These are phyloP conservation scores for Linnaemya vulpina DNA, from an alignment of 2,888 invertebrate species.

Conservation along the genomic window DNA sequence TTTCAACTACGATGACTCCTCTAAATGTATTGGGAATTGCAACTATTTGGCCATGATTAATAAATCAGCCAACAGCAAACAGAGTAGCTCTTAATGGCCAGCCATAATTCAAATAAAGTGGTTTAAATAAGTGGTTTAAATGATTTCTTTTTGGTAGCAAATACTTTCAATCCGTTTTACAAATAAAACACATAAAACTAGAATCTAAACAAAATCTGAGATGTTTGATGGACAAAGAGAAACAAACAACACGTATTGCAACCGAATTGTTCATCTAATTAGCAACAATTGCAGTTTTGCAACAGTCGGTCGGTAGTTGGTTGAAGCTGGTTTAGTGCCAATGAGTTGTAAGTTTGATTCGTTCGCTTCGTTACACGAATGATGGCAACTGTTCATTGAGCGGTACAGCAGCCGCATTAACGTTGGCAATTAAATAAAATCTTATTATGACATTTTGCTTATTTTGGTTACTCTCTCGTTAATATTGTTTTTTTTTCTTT, in stretches of 20 bases:
- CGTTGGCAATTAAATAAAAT: constrained; percentile 55
- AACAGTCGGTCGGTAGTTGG: background rate
- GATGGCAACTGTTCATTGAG: constrained; percentile 15
- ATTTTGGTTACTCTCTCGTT: constrained; percentile 10
- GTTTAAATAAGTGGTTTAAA: constrained; percentile 36
- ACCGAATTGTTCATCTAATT: constrained; percentile 40
- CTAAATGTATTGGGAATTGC: constrained; percentile 28
- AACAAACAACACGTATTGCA: background rate
- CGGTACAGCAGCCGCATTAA: background rate
- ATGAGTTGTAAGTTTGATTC: background rate
- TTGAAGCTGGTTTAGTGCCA: constrained; percentile 26
- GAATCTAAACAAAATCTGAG: constrained; percentile 12
- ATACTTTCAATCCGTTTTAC: background rate
- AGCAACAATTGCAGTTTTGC: constrained; percentile 25
- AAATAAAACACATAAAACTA: background rate
- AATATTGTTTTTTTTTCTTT: too few species aligned
- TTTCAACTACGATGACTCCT: constrained; percentile 20
- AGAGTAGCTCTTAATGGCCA: background rate
- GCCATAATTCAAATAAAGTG: constrained; percentile 31
- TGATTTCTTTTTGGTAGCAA: constrained; percentile 43
- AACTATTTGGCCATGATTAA: constrained; percentile 54
- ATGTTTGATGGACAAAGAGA: background rate
- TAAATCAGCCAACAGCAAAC: constrained; percentile 17
- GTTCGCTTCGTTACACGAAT: background rate
- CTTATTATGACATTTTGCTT: constrained; percentile 58